Conservation (phyloP, 2,113 vertebrate species). For the Psilopsiagon aurifrons region DNA sequence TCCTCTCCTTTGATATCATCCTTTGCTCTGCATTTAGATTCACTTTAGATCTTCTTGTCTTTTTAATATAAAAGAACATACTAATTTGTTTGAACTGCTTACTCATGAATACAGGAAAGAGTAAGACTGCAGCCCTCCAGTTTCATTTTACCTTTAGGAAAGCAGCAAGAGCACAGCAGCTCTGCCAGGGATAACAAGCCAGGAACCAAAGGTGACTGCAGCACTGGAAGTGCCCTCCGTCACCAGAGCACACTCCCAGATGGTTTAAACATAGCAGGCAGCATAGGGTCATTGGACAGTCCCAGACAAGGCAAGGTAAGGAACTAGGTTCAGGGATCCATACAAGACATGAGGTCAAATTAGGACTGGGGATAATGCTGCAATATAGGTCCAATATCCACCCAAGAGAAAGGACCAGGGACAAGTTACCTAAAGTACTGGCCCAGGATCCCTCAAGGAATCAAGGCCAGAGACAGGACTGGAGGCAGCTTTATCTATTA, state of each 20-base stretch:
- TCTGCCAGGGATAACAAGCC: background rate
- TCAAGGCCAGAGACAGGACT: background rate
- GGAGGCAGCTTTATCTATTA: accelerated
- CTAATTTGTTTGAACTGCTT: background rate
- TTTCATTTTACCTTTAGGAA: background rate
- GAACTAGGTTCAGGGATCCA: background rate
- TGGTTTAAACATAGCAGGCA: accelerated
- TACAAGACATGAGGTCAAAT: background rate
- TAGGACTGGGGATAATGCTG: background rate
- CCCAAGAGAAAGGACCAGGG: background rate
- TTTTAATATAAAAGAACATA: background rate
- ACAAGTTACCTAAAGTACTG: background rate
- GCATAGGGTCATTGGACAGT: background rate
- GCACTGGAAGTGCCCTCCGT: background rate
- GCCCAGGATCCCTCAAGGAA: background rate
- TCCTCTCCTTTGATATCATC: background rate
- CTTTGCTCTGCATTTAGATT: background rate
- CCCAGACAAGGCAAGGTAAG: background rate
- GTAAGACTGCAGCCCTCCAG: background rate
- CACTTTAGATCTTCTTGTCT: background rate
- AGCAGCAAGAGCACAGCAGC: background rate
- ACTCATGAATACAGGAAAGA: background rate
- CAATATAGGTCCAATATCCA: background rate
- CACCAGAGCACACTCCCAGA: background rate
- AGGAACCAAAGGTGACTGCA: background rate